phyloP scores from a whole-genome alignment of 1,140 invertebrate species.

The Carcinoscorpius rotundicauda region DNA sequence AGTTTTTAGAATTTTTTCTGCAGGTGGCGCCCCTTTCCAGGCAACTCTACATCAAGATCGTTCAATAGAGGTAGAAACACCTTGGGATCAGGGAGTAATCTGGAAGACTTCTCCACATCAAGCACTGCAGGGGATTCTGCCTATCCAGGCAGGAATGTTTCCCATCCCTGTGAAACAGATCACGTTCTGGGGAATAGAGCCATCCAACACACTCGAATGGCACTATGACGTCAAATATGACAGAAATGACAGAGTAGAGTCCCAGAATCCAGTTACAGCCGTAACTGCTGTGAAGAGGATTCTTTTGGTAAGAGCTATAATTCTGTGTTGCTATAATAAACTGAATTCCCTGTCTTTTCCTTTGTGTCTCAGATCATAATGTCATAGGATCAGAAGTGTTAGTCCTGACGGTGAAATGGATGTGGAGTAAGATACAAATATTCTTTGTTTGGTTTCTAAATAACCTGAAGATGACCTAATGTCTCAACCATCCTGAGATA shows the following conservation, averaged over 20 bases:
- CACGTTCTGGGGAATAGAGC: constrained; percentile 41
- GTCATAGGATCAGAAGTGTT: too few species aligned
- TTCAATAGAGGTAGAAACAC: constrained; percentile 35
- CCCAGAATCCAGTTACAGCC: constrained; percentile 10
- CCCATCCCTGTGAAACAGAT: constrained; percentile 76
- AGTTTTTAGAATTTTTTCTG: constrained; percentile 6
- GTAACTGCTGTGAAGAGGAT: constrained; percentile 24
- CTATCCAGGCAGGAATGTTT: constrained; percentile 82
- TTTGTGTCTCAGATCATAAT: too few species aligned
- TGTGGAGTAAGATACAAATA: too few species aligned
- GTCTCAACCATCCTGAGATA: too few species aligned
- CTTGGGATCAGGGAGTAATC: constrained; percentile 33
- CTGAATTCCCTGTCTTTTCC: too few species aligned
- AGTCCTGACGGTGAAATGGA: too few species aligned
- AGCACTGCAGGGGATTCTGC: constrained; percentile 67
- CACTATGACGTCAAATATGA: constrained; percentile 46
- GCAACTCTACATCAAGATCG: constrained; percentile 35
- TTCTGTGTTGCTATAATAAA: too few species aligned
- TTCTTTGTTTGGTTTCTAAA: too few species aligned
- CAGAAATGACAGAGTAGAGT: constrained; percentile 25
- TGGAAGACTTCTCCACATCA: constrained; percentile 62
- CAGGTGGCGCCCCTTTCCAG: constrained; percentile 28
- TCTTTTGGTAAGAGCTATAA: constrained; percentile 18
- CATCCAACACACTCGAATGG: constrained; percentile 91
- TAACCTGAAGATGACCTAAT: too few species aligned